Percentiles rank a stretch among this genome's conserved stretches.
Evolutionary conservation across 2,113 vertebrate species (phyloP).

Genomic region (Channa argus): DNA sequence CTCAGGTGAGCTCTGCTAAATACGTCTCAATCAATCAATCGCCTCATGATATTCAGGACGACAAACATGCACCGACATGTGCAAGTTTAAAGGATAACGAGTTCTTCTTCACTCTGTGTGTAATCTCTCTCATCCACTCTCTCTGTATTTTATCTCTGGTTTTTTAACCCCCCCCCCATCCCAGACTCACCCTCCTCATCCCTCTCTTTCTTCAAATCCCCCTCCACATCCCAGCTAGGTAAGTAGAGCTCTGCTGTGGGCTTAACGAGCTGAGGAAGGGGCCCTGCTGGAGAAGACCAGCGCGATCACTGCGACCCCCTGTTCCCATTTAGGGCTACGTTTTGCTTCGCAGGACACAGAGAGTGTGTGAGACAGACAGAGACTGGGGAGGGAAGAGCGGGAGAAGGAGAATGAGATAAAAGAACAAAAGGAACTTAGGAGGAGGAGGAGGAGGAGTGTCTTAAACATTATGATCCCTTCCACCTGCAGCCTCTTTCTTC

Average conservation of each 20-base stretch:
- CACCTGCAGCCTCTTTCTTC: constrained; percentile 55
- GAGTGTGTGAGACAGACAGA: neutral
- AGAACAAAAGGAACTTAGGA: neutral
- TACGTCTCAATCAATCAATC: neutral
- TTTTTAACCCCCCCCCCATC: neutral
- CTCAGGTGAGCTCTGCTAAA: neutral
- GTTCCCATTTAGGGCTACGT: constrained; percentile 64
- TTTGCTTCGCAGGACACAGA: constrained; percentile 54
- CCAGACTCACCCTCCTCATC: neutral
- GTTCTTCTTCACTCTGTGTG: neutral
- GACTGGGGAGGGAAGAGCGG: neutral
- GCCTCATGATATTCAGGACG: neutral
- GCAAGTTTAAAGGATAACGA: constrained; percentile 5
- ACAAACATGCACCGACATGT: neutral
- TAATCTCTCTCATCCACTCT: constrained; percentile 5
- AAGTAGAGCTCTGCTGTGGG: constrained; percentile 46
- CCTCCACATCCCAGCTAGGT: constrained; percentile 32
- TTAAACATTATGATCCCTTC: constrained; percentile 45
- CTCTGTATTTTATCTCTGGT: neutral
- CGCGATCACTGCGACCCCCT: constrained; percentile 54
- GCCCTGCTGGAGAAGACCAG: constrained; percentile 50
- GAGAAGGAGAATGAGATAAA: neutral
- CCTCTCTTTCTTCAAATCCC: constrained; percentile 26
- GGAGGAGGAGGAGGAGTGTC: neutral
- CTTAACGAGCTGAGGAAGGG: constrained; percentile 74